Conservation (phyloP, 2,797 vertebrate species). For the Semotilus atromaculatus region DNA sequence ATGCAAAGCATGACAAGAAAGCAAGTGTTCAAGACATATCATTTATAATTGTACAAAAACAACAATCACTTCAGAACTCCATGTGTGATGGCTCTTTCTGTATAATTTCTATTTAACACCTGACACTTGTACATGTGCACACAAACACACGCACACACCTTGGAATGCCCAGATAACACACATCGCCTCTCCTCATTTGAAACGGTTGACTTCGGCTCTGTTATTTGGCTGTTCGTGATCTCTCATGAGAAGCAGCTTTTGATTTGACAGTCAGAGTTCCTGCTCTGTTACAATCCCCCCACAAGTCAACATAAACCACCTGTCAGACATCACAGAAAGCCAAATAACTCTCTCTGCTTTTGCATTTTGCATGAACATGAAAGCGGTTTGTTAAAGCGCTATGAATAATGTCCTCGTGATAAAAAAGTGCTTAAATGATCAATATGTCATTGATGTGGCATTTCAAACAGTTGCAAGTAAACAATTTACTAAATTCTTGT, state of each 20-base stretch:
- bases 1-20: constrained; percentile 10
- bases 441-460: background rate
- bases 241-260: constrained; percentile 33
- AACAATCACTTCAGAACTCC: background rate
- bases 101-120: background rate
- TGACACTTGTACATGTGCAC: constrained; percentile 12
- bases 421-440: background rate
- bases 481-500: background rate
- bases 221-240: constrained; percentile 42
- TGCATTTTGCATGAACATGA: background rate
- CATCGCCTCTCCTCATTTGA: background rate
- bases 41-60: background rate
- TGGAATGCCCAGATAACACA: constrained; percentile 17
- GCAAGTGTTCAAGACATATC: background rate
- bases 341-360: constrained; percentile 12
- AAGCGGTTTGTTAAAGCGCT: background rate
- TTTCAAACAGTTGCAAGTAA: background rate
- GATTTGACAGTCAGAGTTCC: constrained; percentile 34
- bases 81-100: background rate
- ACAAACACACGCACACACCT: constrained; percentile 30
- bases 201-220: background rate
- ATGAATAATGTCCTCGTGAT: background rate
- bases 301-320: constrained; percentile 44
- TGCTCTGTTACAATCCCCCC: constrained; percentile 12
- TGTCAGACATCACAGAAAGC: constrained; percentile 31